A percentile compares a stretch with the other conserved stretches of the same genome.
Evolutionary conservation across 2,113 vertebrate species (phyloP).

Genomic region (Zapus hudsonius): DNA sequence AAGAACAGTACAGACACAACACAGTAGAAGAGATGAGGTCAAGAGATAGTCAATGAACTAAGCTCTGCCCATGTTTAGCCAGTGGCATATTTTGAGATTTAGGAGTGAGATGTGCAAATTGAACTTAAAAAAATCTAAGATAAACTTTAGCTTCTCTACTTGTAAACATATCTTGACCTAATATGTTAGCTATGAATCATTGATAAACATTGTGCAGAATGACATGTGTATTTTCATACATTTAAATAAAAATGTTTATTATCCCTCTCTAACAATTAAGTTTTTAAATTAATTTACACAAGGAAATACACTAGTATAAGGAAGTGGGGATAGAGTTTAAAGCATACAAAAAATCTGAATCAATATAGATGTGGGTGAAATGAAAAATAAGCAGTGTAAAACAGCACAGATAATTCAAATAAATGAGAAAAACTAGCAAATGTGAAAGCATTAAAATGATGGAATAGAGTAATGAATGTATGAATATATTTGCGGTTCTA

Average conservation of each 20-base stretch:
- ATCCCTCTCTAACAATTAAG: neutral
- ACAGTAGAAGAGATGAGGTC: neutral
- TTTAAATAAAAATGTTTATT: neutral
- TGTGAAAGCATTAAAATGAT: conserved; percentile 48
- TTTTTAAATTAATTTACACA: neutral
- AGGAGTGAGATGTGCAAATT: neutral
- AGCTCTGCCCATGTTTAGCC: neutral
- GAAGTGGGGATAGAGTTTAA: neutral
- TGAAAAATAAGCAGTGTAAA: conserved; percentile 28
- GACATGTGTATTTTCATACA: neutral
- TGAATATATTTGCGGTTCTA: neutral
- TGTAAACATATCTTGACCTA: neutral
- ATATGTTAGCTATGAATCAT: neutral
- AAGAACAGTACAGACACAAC: neutral
- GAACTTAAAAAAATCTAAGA: neutral
- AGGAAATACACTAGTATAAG: neutral
- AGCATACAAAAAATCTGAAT: neutral
- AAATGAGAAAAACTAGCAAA: conserved; percentile 12
- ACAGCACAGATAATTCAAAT: conserved; percentile 5
- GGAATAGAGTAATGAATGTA: neutral
- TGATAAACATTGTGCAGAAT: neutral
- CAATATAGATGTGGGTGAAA: neutral
- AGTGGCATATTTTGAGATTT: neutral
- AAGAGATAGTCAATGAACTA: neutral
- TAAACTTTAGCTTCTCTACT: neutral